Base-by-base conservation (phyloP, 2,888 invertebrate species). In the Archips xylosteana region DNA sequence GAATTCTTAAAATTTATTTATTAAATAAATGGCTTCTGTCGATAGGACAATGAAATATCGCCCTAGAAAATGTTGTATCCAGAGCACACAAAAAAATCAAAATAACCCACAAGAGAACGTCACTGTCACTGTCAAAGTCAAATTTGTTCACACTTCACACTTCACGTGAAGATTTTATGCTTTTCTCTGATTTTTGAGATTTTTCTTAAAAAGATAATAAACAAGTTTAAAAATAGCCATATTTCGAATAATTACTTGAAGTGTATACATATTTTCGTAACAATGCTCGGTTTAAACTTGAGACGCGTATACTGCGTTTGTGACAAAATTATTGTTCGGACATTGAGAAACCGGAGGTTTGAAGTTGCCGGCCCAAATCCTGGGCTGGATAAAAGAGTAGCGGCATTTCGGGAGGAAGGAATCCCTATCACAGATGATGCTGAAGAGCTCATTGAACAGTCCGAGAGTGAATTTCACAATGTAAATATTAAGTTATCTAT, bases 391-490 rank as follows among this genome's bases (percentile, higher is more conserved):
- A 83, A 84, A 9, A 87, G 89, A 79, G 76, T 93, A 42, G 72
- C 79, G 54, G 90, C 89, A 4, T 92, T 92, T 71, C 77, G 84
- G 72, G 70, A 86, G 70, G 89, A 90, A 75, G 87, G 88, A 1
- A 69, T 90, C 9, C 81, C 79, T 47, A 79, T 94, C 12, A 82
- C 85, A 59, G 85, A 91, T 45, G 85, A 93, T 76, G 84, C 86
- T 12, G 91, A 92, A 77, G 91, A 94, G 71, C 88, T 90, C 68
- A 78, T 94, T 2, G 94, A 92, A 75, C 82, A 87, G 75, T 92
- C 91, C 6, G 92, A 91, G 49, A 89, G 91, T 67, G 90, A 93
- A 76, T 92, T 95, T 76, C 86, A 85, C 71, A 87, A 89, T 61
- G 90, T 94, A 77, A 82, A 83, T 75, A 13, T 23, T 71, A 32